Base-by-base conservation (phyloP, 2,888 invertebrate genomes). In the Troides helena region DNA sequence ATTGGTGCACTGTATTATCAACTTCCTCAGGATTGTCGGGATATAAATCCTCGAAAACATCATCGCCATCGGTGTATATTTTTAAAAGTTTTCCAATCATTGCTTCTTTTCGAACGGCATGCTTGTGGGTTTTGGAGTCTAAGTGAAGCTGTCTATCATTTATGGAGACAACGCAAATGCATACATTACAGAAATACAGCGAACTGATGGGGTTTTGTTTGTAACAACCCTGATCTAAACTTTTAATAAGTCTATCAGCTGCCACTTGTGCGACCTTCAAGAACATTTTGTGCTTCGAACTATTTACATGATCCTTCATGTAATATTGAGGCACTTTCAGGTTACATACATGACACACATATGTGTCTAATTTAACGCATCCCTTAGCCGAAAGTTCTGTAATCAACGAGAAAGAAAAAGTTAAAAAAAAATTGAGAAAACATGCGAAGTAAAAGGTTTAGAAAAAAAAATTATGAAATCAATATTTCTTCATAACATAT, bases 261-360 rank as follows among this genome's bases (percentile, higher is more conserved):
- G 57, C 57, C 12, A 23, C 10, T 23, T 58, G 12, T n/a, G 23
- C 23, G 4, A 58, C 10, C 23, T 21, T 58, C 14, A 58, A 25
- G 14, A 23, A 23, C 57, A 58, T 58, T 25, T 58, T 58, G 25
- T 58, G 57, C 23, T 23, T 58, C 23, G 57, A 58, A 23, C 57
- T 58, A 58, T 58, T 23, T 7, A 23, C 23, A 58, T 58, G 57
- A 12, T 58, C 57, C 57, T 21, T 12, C 23, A 58, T 58, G 57
- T 58, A 58, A 58, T 3, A 23, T 23, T 58, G 57, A 58, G 57
- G 57, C 23, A 58, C 57, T 58, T 58, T 23, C 23, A 58, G 23
- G 23, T 58, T 58, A 23, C 57, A 58, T 58, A 58, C n/a, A 23
- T 58, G 12, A 58, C 57, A 58, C 23, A 10, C 23, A 58, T 58